Evolutionary conservation across 2,888 invertebrate species (phyloP).

Genomic region (Cryptus viduatorius): DNA sequence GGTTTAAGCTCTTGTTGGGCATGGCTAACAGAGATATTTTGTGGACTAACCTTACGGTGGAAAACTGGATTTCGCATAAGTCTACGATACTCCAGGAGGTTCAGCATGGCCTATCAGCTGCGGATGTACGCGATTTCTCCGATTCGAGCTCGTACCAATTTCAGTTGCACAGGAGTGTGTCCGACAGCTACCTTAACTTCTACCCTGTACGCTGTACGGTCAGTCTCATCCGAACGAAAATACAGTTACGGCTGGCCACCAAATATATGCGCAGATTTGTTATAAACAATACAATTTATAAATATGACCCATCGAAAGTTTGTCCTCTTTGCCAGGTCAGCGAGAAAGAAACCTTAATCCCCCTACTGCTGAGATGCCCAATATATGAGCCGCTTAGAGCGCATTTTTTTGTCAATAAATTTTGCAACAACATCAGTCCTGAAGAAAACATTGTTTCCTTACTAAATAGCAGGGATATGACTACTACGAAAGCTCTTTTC

Average conservation of each 20-base stretch:
- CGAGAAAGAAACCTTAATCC: neutral
- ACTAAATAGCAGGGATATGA: constrained; percentile 5
- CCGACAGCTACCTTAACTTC: neutral
- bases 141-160: constrained; percentile 3
- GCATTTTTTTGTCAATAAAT: constrained; percentile 12
- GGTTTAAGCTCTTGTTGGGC: constrained; percentile 5
- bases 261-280: constrained; percentile 10
- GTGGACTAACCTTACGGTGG: constrained; percentile 12
- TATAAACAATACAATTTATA: constrained; percentile 1
- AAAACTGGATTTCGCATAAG: constrained; percentile 3
- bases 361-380: constrained; percentile 3
- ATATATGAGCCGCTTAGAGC: constrained; percentile 2
- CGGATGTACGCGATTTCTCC: neutral
- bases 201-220: constrained; percentile 6
- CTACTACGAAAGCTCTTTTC: constrained; percentile 4
- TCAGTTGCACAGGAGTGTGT: neutral
- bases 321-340: neutral
- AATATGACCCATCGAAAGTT: neutral
- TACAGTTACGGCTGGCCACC: neutral
- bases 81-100: neutral
- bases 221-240: constrained; percentile 1
- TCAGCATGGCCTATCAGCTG: neutral
- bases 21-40: neutral
- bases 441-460: constrained; percentile 10
- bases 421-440: constrained; percentile 1